Percentiles rank a stretch among this genome's conserved stretches.
These are phyloP conservation scores for Nebria salina DNA, from an alignment of 2,888 invertebrate genomes.

Conservation along the genomic window DNA sequence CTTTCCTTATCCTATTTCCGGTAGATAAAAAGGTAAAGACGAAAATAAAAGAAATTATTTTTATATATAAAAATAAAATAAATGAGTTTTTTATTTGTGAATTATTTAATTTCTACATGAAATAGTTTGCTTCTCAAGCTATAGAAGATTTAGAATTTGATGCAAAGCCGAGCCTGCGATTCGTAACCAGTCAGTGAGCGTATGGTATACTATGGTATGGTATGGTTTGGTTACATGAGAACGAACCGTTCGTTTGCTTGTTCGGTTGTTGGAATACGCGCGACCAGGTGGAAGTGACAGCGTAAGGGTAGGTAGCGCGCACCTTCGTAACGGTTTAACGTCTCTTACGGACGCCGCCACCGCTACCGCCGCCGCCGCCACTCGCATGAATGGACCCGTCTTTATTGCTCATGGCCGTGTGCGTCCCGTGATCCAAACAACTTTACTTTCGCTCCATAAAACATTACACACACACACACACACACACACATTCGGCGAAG, in stretches of 20 bases:
- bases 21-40: too few relatives aligned
- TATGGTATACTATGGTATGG: background rate
- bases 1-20: too few relatives aligned
- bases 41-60: too few relatives aligned
- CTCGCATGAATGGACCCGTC: constrained; percentile 31
- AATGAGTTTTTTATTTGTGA: too few relatives aligned
- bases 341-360: constrained; percentile 14
- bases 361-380: background rate
- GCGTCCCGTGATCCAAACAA: constrained; percentile 19
- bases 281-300: constrained; percentile 33
- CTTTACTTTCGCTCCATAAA: constrained; percentile 32
- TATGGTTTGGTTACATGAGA: background rate
- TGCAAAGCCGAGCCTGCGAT: background rate
- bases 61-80: too few relatives aligned
- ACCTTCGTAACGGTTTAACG: constrained; percentile 24
- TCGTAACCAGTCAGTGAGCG: background rate
- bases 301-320: background rate
- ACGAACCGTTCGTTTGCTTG: background rate
- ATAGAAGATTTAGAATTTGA: too few relatives aligned
- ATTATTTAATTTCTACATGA: too few relatives aligned
- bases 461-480: constrained; percentile 12
- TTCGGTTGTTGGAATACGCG: constrained; percentile 14
- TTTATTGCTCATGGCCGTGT: constrained; percentile 19
- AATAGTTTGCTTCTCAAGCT: too few relatives aligned
- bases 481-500: background rate